These are phyloP conservation scores for Eristalis arbustorum DNA, from an alignment of 2,888 invertebrate species.

Conservation along the genomic window DNA sequence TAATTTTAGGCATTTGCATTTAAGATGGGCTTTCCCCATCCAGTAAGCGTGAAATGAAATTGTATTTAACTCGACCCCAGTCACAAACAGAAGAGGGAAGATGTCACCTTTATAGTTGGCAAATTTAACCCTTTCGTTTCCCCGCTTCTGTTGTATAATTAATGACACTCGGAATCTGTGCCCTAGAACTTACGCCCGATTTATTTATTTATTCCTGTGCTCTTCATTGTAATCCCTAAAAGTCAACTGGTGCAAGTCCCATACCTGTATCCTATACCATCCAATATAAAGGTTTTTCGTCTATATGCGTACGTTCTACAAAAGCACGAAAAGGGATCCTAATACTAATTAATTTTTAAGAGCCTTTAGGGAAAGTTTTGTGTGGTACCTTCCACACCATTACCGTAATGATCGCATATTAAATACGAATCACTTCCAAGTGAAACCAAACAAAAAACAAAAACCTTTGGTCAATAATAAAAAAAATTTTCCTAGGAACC, in stretches of 20 bases:
- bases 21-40: background rate
- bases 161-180: background rate
- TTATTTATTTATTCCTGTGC: background rate
- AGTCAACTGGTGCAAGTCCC: slow-evolving; percentile 12
- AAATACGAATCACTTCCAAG: slow-evolving; percentile 35
- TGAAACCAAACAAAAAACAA: background rate
- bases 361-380: slow-evolving; percentile 12
- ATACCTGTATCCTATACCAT: background rate
- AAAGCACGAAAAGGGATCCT: slow-evolving; percentile 27
- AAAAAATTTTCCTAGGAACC: slow-evolving; percentile 2
- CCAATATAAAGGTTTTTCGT: slow-evolving; percentile 24
- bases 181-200: background rate
- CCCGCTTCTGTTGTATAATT: background rate
- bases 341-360: slow-evolving; percentile 46
- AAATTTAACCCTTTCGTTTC: background rate
- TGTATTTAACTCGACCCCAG: slow-evolving; percentile 3
- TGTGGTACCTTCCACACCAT: slow-evolving; percentile 36
- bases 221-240: background rate
- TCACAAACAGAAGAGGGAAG: background rate
- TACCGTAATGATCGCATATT: slow-evolving; percentile 42
- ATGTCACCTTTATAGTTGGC: slow-evolving; percentile 20
- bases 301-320: background rate
- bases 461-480: slow-evolving; percentile 13
- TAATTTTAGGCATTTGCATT: slow-evolving; percentile 19
- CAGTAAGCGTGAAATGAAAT: slow-evolving; percentile 15